Base-by-base conservation (phyloP, 2,113 vertebrate genomes). In the Nothoprocta pentlandii region DNA sequence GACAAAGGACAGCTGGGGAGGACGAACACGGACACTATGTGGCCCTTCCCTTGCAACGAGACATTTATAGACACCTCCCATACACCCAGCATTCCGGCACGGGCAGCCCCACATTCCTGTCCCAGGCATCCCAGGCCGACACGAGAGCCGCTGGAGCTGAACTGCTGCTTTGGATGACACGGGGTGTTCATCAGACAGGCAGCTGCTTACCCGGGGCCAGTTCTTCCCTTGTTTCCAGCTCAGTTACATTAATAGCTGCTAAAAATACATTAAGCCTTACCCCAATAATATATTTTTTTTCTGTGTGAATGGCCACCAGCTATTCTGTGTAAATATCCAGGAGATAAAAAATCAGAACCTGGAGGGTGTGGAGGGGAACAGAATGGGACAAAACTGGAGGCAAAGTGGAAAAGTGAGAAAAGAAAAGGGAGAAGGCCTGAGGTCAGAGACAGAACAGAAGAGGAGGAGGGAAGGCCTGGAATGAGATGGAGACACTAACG, bases 1-100 rank as follows among this genome's bases (percentile, higher is more conserved):
- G 42, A 75, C 53, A 64, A 68, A 34, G 3, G 91, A 91, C 94
- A 96, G 96, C 87, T 95, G 96, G 82, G 62, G 39, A 67, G 58
- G 68, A 62, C 5, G 49, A 42, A 8, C 56, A 4, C 0, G 16
- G 80, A 73, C 47, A 76, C 10, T 51, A 22, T 13, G 0, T 5
- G 75, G 20, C 26, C 75, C 63, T 67, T 66, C 63, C 75, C 70
- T 54, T 25, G 59, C 5, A 13, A 5, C 0, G 13, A 53, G 64
- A 75, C 92, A 88, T 90, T 95, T 93, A 71, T 77, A 86, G 92
- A 51, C 36, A 39, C 73, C 1, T 0, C 80, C 71, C 78, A 4
- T 9, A 14, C 12, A 6, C 4, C 13, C 2, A 1, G 79, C 88
- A 67, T 75, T 90, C 79, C 63, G 8, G 67, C 1, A 0, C 6